Base-by-base conservation (phyloP, 2,113 vertebrate species). In the Phasianus colchicus region DNA sequence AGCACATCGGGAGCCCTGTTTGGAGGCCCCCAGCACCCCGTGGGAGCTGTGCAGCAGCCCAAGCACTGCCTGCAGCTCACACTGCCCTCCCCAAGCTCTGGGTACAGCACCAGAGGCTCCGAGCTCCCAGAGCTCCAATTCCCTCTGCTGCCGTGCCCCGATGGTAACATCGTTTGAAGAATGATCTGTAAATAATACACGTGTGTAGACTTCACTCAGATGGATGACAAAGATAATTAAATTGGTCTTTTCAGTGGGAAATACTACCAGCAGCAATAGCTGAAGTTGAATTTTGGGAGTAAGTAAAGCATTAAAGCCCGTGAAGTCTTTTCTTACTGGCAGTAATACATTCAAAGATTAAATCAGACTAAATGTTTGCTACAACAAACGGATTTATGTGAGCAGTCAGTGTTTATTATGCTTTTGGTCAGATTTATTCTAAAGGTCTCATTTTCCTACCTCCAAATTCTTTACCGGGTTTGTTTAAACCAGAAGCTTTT, bases 281-380 rank as follows among this genome's bases (percentile, higher is more conserved):
- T 96, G 91, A 93, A 96, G 89, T 29, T 67, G 84, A 90, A 97
- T 94, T 95, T 95, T 96, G 93, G 92, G 87, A 96, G 84, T 84
- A 97, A 96, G 80, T 81, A 89, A 69, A 42, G 80, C 85, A 95
- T 96, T 96, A 96, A 40, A 97, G 86, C 91, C 96, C 93, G 93
- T 96, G 96, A 96, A 80, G 87, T 79, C 96, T 96, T 96, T 97
- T 97, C 93, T 92, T 96, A 93, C 95, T 97, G 97, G 96, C 97
- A 97, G 94, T 95, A 97, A 97, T 83, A 93, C 83, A 94, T 95
- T 95, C 92, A 11, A 79, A 94, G 95, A 97, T 97, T 96, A 97
- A 98, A 96, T 97, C 93, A 97, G 92, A 95, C 96, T 95, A 97
- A 97, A 97, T 97, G 96, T 97, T 97, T 97, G 94, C 92, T 97